Evolutionary conservation across 92 coral and sea anemone genomes (phyloP).

Genomic region (Scolanthus callimorphus): DNA sequence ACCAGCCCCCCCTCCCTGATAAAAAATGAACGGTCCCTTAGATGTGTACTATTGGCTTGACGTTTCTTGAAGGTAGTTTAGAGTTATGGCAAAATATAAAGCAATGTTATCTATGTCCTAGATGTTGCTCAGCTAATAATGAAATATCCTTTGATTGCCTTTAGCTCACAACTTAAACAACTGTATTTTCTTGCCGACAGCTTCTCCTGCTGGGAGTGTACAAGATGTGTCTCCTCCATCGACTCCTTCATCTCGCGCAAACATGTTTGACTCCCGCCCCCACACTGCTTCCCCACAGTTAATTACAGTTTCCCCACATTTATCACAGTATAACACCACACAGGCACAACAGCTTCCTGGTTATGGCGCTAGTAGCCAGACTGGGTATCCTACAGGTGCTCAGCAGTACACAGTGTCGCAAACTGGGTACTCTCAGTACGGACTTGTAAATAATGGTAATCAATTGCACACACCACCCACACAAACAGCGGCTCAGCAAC

Average conservation of each 20-base stretch:
- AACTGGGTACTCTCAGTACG: conserved; percentile 56
- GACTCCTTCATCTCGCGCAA: conserved; percentile 85
- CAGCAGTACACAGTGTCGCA: conserved; percentile 45
- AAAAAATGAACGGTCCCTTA: no score
- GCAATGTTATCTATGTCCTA: no score
- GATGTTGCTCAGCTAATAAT: no score
- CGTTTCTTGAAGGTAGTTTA: no score
- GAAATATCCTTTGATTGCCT: no score
- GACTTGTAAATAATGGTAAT: conserved; percentile 57
- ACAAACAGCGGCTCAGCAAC: conserved; percentile 25
- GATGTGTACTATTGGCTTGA: no score
- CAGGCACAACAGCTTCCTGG: conserved; percentile 68
- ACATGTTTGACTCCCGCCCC: conserved; percentile 52
- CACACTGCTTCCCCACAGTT: conserved; percentile 89
- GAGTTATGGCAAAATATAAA: no score
- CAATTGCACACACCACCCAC: conserved; percentile 33
- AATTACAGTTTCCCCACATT: conserved; percentile 68
- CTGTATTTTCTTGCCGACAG: no score
- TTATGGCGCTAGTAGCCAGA: conserved; percentile 48
- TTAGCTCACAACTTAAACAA: no score
- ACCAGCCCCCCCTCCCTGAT: no score
- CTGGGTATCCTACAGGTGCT: conserved; percentile 22
- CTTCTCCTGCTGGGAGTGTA: conserved; percentile 87
- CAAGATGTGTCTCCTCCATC: conserved; percentile 99
- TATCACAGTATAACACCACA: conserved; percentile 55